These are phyloP conservation scores for Macrobrachium nipponense DNA, from an alignment of 1,140 invertebrate genomes.

Conservation along the genomic window DNA sequence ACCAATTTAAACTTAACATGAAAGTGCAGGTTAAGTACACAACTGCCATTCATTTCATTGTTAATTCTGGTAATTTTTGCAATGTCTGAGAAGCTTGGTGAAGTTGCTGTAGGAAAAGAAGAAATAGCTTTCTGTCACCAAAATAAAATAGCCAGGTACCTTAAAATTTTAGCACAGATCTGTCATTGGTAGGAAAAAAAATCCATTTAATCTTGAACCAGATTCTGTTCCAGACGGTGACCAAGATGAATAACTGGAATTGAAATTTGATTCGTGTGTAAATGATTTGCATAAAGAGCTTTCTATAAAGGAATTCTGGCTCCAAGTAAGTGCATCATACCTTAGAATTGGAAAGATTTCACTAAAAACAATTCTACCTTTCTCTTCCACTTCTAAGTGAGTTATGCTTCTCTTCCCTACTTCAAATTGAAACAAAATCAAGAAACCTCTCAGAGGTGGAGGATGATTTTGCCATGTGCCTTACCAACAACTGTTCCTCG, in stretches of 20 bases:
- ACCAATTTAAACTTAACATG: background rate
- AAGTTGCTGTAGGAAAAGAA: background rate
- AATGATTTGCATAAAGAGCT: background rate
- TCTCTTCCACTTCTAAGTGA: background rate
- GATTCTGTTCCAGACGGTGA: background rate
- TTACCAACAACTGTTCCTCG: background rate
- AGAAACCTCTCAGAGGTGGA: background rate
- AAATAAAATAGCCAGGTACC: background rate
- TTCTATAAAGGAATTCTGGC: background rate
- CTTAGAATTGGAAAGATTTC: background rate
- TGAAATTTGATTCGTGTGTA: background rate
- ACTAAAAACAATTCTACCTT: background rate
- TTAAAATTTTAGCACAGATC: background rate
- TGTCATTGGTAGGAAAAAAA: background rate
- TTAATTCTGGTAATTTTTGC: conserved; percentile 10
- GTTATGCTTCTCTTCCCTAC: background rate
- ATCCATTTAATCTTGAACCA: background rate
- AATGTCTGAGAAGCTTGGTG: conserved; percentile 2
- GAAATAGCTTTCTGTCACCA: background rate
- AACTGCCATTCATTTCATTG: conserved; percentile 5
- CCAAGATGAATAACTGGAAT: background rate
- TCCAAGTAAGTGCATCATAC: background rate
- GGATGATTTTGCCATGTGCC: background rate
- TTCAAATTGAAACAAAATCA: background rate
- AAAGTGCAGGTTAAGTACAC: background rate